Percentiles rank a stretch among this genome's conserved stretches.
Conservation (phyloP, 2,888 invertebrate species). For the Asteroscopus sphinx region DNA sequence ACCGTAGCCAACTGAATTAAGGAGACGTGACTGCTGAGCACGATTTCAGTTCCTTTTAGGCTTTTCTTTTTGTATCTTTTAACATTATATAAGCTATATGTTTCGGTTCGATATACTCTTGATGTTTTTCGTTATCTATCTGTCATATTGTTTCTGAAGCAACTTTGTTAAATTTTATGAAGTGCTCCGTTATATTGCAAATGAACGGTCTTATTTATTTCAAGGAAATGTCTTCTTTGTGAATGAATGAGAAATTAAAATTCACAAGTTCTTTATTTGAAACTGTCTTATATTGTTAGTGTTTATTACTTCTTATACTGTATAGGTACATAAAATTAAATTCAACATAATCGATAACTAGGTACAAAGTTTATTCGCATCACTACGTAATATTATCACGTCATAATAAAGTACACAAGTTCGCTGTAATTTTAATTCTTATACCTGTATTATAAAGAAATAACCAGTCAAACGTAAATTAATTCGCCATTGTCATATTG, state of each 20-base stretch:
- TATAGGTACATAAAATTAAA: neutral
- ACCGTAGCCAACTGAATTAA: constrained; percentile 75
- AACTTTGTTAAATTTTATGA: constrained; percentile 33
- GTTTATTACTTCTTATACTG: no score
- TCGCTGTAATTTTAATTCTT: constrained; percentile 13
- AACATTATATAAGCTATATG: constrained; percentile 45
- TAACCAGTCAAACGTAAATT: constrained; percentile 21
- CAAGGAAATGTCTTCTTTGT: constrained; percentile 13
- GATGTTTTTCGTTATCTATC: constrained; percentile 27
- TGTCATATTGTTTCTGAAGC: constrained; percentile 22
- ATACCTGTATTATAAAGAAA: constrained; percentile 7
- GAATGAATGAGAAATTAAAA: constrained; percentile 17
- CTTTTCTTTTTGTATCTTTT: constrained; percentile 59
- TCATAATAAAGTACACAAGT: neutral
- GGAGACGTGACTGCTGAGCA: constrained; percentile 73
- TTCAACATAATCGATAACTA: neutral
- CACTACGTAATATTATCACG: constrained; percentile 13
- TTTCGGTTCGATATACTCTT: constrained; percentile 31
- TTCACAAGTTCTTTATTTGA: constrained; percentile 1
- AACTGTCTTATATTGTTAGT: neutral
- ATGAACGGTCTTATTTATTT: constrained; percentile 21
- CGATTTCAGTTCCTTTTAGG: constrained; percentile 65
- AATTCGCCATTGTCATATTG: constrained; percentile 29
- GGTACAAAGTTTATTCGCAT: constrained; percentile 1
- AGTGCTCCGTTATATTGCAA: constrained; percentile 20